A percentile compares a stretch with the other conserved stretches of the same genome.
These are phyloP conservation scores for Lerista edwardsae DNA, from an alignment of 2,797 vertebrate species.

Conservation along the genomic window DNA sequence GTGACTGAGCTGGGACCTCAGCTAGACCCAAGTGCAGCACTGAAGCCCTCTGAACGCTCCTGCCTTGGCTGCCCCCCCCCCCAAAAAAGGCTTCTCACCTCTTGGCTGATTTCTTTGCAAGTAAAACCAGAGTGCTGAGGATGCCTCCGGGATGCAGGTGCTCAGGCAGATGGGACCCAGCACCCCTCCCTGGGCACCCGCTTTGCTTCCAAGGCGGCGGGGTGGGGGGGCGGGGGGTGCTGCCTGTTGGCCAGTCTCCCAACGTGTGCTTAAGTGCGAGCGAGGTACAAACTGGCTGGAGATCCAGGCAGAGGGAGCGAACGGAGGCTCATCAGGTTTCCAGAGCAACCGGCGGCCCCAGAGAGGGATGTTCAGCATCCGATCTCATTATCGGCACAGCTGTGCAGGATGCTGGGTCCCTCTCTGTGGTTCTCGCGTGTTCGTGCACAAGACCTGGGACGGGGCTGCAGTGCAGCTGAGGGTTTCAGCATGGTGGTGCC, in stretches of 20 bases:
- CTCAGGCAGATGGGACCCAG: conserved; percentile 29
- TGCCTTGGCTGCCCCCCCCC: too few relatives aligned
- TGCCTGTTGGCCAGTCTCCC: neutral
- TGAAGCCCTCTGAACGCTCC: too few relatives aligned
- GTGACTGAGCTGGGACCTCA: too few relatives aligned
- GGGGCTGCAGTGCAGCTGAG: too few relatives aligned
- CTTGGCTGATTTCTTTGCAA: too few relatives aligned
- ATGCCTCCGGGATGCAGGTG: accelerated
- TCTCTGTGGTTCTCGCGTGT: conserved; percentile 9
- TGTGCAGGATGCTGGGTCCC: conserved; percentile 47
- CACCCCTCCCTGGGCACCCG: neutral
- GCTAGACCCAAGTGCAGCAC: too few relatives aligned
- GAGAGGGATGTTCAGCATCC: conserved; percentile 36
- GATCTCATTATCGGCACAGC: conserved; percentile 61
- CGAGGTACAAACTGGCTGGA: conserved; percentile 29
- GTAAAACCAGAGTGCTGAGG: neutral
- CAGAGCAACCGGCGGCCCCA: conserved; percentile 51
- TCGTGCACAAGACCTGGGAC: neutral
- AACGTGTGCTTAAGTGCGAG: neutral
- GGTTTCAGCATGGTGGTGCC: too few relatives aligned
- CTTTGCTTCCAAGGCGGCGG: neutral
- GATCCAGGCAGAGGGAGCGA: conserved; percentile 21
- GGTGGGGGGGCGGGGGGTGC: too few relatives aligned
- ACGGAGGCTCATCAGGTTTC: conserved; percentile 42
- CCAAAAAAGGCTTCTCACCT: too few relatives aligned